Conservation (phyloP, 2,888 invertebrate species). For the Agonopterix arenella region DNA sequence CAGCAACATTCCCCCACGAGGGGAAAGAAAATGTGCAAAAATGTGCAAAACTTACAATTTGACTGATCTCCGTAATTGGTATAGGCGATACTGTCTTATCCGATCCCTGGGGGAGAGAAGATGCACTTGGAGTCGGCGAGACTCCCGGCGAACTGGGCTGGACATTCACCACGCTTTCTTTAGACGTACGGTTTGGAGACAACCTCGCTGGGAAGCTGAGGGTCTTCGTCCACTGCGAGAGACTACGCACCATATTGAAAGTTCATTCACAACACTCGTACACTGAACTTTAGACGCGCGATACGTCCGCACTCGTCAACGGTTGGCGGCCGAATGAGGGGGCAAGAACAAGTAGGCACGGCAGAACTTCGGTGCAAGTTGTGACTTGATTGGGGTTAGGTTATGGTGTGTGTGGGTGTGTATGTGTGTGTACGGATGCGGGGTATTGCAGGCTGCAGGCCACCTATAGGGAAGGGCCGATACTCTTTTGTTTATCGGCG, state of each 20-base stretch:
- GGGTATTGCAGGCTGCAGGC: slow-evolving; percentile 16
- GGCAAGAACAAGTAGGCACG: slow-evolving; percentile 23
- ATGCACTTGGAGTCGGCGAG: slow-evolving; percentile 79
- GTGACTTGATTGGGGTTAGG: slow-evolving; percentile 45
- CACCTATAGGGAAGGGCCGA: slow-evolving; percentile 40
- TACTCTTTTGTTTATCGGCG: slow-evolving; percentile 59
- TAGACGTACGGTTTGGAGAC: slow-evolving; percentile 87
- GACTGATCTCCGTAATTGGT: slow-evolving; percentile 81
- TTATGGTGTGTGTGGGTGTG: slow-evolving; percentile 21
- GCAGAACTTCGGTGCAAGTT: slow-evolving; percentile 52
- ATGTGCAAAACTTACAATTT: slow-evolving; percentile 75
- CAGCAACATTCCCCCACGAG: slow-evolving; percentile 15
- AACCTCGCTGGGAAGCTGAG: slow-evolving; percentile 91
- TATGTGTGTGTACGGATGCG: slow-evolving; percentile 12
- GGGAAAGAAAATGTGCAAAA: slow-evolving; percentile 9
- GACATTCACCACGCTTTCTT: slow-evolving; percentile 81
- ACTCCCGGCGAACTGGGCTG: slow-evolving; percentile 72
- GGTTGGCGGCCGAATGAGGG: slow-evolving; percentile 58
- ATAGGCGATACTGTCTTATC: slow-evolving; percentile 75
- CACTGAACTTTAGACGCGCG: slow-evolving; percentile 46
- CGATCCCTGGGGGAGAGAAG: slow-evolving; percentile 76
- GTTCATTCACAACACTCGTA: slow-evolving; percentile 69
- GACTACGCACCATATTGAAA: slow-evolving; percentile 88
- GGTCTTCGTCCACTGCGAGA: slow-evolving; percentile 94
- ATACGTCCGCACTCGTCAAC: slow-evolving; percentile 45